Evolutionary conservation across 2,888 invertebrate genomes (phyloP).

Genomic region (Petrophora chlorosata): DNA sequence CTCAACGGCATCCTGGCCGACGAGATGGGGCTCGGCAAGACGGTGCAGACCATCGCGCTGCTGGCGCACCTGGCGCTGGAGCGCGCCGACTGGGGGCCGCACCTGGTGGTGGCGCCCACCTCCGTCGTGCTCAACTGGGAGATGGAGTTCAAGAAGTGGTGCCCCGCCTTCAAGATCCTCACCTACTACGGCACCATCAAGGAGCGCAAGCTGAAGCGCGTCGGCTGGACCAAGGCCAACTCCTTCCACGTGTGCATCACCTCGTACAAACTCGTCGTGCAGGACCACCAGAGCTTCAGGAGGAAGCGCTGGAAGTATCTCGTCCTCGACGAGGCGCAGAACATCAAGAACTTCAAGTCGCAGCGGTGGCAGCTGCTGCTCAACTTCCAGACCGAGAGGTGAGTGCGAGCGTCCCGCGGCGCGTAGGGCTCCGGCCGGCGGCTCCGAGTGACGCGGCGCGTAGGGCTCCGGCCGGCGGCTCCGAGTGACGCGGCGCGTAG

Average conservation of each 20-base stretch:
- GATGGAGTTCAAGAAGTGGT: slow-evolving; percentile 99
- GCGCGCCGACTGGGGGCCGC: slow-evolving; percentile 98
- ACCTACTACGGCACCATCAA: slow-evolving; percentile 99
- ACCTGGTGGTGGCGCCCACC: slow-evolving; percentile 99
- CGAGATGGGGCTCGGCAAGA: slow-evolving; percentile 99
- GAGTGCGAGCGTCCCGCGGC: too few relatives aligned
- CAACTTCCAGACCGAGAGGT: slow-evolving; percentile 96
- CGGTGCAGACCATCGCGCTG: slow-evolving; percentile 97
- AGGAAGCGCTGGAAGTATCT: slow-evolving; percentile 99
- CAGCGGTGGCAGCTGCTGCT: slow-evolving; percentile 98
- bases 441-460: too few relatives aligned
- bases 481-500: background rate
- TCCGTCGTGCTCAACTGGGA: slow-evolving; percentile 99
- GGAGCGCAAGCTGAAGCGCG: slow-evolving; percentile 95
- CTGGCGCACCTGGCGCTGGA: slow-evolving; percentile 97
- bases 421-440: too few relatives aligned
- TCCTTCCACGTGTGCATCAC: slow-evolving; percentile 99
- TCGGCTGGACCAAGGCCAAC: slow-evolving; percentile 99
- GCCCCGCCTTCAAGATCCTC: slow-evolving; percentile 98
- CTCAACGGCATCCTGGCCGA: slow-evolving; percentile 98
- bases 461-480: too few relatives aligned
- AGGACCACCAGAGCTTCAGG: slow-evolving; percentile 98
- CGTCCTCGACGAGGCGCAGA: slow-evolving; percentile 99
- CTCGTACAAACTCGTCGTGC: slow-evolving; percentile 98
- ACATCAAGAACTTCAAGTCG: slow-evolving; percentile 99